Evolutionary conservation across 2,888 invertebrate genomes (phyloP).

Genomic region (Philereme vetulata): DNA sequence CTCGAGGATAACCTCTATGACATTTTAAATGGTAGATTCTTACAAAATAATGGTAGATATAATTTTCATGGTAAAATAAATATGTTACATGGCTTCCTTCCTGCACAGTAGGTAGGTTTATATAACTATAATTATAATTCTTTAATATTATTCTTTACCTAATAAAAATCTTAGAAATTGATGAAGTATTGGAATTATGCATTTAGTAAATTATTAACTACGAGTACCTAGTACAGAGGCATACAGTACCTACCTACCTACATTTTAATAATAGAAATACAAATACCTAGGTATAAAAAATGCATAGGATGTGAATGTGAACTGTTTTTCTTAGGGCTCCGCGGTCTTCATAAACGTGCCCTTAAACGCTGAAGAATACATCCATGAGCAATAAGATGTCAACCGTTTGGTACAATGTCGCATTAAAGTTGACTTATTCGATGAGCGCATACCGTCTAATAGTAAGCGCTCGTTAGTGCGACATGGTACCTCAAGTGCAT

Average conservation of each 20-base stretch:
- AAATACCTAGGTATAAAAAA: not conserved
- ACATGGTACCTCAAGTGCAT: too few relatives aligned
- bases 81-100: conserved; percentile 55
- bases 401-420: too few relatives aligned
- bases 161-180: conserved; percentile 11
- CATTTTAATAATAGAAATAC: not conserved
- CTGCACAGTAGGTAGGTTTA: conserved; percentile 36
- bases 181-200: conserved; percentile 22
- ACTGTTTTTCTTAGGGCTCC: not conserved
- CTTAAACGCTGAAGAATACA: too few relatives aligned
- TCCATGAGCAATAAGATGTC: too few relatives aligned
- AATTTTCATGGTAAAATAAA: conserved; percentile 49
- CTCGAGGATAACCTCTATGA: conserved; percentile 73
- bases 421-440: too few relatives aligned
- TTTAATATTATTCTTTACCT: not conserved
- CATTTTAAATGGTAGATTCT: conserved; percentile 60
- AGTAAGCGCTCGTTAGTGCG: too few relatives aligned
- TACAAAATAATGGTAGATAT: conserved; percentile 14
- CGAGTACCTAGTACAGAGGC: too few relatives aligned
- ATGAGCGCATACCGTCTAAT: too few relatives aligned
- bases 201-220: conserved; percentile 5
- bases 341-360: too few relatives aligned
- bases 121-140: not conserved
- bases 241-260: not conserved
- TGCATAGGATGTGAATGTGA: conserved; percentile 4